phyloP scores from a whole-genome alignment of 2,888 invertebrate species.

The Subacronicta megacephala region DNA sequence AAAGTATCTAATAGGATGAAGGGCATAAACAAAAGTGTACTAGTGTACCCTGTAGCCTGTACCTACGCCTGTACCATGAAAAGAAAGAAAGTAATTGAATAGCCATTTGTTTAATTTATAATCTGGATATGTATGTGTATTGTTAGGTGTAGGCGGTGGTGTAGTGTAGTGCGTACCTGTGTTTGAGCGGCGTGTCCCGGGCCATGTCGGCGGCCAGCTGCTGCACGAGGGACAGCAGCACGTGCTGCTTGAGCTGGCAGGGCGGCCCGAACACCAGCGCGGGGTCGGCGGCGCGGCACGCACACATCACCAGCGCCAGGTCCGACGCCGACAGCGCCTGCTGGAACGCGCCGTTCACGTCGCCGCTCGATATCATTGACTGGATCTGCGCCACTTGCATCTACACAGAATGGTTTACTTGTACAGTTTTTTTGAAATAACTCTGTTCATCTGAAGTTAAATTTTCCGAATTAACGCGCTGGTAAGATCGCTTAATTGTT shows the following conservation, averaged over 20 bases:
- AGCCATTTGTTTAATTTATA: no score
- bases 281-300: conserved; percentile 96
- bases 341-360: conserved; percentile 96
- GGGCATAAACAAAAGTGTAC: no score
- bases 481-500: no score
- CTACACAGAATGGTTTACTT: conserved; percentile 59
- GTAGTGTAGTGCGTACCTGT: conserved; percentile 62
- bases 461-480: no score
- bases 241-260: conserved; percentile 95
- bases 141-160: no score
- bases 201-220: conserved; percentile 97
- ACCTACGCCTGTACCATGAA: no score
- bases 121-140: no score
- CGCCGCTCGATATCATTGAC: conserved; percentile 91
- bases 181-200: conserved; percentile 91
- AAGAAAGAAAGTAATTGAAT: no score
- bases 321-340: conserved; percentile 97
- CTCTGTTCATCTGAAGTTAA: no score
- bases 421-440: no score
- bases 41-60: no score
- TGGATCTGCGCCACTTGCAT: conserved; percentile 92
- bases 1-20: no score
- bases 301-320: conserved; percentile 95
- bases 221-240: conserved; percentile 97
- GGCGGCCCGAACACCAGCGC: conserved; percentile 93